Evolutionary conservation across 1,140 invertebrate species (phyloP).

Genomic region (Dreissena rostriformis): DNA sequence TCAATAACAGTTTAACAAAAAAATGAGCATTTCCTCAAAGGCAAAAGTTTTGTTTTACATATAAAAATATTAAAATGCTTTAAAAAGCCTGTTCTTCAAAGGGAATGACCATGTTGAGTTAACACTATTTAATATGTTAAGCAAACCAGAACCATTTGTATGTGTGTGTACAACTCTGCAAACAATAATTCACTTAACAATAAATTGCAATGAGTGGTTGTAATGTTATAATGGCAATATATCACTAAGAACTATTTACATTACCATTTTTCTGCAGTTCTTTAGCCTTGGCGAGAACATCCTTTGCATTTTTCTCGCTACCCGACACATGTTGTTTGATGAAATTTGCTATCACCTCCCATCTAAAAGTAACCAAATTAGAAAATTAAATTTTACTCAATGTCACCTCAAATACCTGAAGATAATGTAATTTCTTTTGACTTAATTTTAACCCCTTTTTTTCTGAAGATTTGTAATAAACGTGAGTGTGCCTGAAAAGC

Average conservation of each 20-base stretch:
- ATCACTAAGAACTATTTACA: slow-evolving; percentile 6
- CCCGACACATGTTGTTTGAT: slow-evolving; percentile 91
- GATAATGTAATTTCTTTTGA: too few relatives aligned
- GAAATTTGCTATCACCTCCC: slow-evolving; percentile 98
- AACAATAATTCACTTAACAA: not conserved
- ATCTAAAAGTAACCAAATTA: slow-evolving; percentile 81
- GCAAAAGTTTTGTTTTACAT: too few relatives aligned
- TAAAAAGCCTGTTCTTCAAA: not conserved
- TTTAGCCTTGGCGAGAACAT: slow-evolving; percentile 97
- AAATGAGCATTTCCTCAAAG: too few relatives aligned
- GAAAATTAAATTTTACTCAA: too few relatives aligned
- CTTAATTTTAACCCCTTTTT: not conserved
- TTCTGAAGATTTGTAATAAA: not conserved
- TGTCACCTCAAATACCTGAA: too few relatives aligned
- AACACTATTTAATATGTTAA: not conserved
- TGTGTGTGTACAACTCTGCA: not conserved
- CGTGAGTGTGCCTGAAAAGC: not conserved
- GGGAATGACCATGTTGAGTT: not conserved
- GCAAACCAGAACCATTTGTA: not conserved
- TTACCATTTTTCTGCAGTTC: slow-evolving; percentile 93
- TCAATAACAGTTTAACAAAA: too few relatives aligned
- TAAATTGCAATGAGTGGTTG: not conserved
- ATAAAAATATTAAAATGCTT: not conserved
- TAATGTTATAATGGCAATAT: not conserved
- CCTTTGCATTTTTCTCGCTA: slow-evolving; percentile 88